These are phyloP conservation scores for Atherinosoma microstoma DNA, from an alignment of 2,797 vertebrate species.

Conservation along the genomic window DNA sequence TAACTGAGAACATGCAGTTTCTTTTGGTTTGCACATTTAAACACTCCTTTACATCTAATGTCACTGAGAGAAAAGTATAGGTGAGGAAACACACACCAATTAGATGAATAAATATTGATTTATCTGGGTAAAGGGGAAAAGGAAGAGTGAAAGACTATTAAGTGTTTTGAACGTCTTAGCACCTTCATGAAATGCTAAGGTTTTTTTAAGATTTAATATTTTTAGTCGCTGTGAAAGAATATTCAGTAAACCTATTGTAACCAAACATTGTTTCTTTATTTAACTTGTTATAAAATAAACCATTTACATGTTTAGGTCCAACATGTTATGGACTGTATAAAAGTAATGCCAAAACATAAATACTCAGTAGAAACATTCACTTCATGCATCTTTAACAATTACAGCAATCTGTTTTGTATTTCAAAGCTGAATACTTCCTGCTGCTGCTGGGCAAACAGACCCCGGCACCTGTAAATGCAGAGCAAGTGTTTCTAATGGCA, in stretches of 20 bases:
- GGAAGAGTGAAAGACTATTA: conserved; percentile 57
- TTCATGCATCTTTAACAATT: not conserved
- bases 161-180: conserved; percentile 71
- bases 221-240: conserved; percentile 46
- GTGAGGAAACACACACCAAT: conserved; percentile 11
- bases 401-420: conserved; percentile 50
- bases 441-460: conserved; percentile 67
- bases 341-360: conserved; percentile 50
- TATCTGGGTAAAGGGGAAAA: conserved; percentile 74
- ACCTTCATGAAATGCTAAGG: conserved; percentile 47
- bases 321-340: conserved; percentile 48
- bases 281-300: conserved; percentile 47
- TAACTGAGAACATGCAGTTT: conserved; percentile 30
- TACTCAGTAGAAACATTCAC: conserved; percentile 11
- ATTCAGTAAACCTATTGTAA: not conserved
- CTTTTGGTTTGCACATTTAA: conserved; percentile 28
- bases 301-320: conserved; percentile 28
- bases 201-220: too few species aligned
- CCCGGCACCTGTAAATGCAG: conserved; percentile 33
- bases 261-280: conserved; percentile 8
- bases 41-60: conserved; percentile 35
- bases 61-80: conserved; percentile 11
- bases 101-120: conserved; percentile 61
- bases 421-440: conserved; percentile 55
- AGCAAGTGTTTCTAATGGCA: conserved; percentile 70